These are phyloP conservation scores for Limonius californicus DNA, from an alignment of 1,140 invertebrate genomes.

Conservation along the genomic window DNA sequence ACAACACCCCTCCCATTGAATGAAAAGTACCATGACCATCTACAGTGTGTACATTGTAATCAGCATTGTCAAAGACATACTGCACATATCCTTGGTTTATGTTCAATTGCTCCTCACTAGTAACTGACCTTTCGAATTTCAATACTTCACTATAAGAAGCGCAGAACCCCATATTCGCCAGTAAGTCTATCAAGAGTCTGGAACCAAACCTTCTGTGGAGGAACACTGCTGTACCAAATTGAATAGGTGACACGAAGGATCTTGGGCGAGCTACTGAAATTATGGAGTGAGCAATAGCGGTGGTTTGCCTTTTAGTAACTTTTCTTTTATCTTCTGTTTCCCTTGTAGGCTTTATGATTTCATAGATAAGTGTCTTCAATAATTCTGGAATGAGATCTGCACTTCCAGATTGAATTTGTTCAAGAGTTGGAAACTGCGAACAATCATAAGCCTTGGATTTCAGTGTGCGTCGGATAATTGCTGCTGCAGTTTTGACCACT, in stretches of 20 bases:
- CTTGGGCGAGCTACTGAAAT: not conserved
- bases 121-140: constrained; percentile 14
- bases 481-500: constrained; percentile 14
- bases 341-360: not conserved
- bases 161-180: not conserved
- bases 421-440: constrained; percentile 12
- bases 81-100: constrained; percentile 13
- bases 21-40: constrained; percentile 31
- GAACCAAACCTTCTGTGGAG: not conserved
- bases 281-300: not conserved
- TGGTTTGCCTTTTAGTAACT: not conserved
- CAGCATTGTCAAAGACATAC: constrained; percentile 38
- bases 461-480: constrained; percentile 6
- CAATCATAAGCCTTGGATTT: constrained; percentile 5
- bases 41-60: constrained; percentile 34
- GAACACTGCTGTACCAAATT: not conserved
- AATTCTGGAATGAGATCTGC: constrained; percentile 2
- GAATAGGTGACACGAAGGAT: not conserved
- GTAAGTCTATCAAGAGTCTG: not conserved
- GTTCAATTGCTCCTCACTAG: not conserved
- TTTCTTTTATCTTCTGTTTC: not conserved
- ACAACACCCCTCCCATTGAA: constrained; percentile 22
- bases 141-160: constrained; percentile 6
- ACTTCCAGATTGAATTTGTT: not conserved
- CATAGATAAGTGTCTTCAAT: not conserved